These are phyloP conservation scores for Eupsilia transversa DNA, from an alignment of 2,888 invertebrate genomes.

Conservation along the genomic window DNA sequence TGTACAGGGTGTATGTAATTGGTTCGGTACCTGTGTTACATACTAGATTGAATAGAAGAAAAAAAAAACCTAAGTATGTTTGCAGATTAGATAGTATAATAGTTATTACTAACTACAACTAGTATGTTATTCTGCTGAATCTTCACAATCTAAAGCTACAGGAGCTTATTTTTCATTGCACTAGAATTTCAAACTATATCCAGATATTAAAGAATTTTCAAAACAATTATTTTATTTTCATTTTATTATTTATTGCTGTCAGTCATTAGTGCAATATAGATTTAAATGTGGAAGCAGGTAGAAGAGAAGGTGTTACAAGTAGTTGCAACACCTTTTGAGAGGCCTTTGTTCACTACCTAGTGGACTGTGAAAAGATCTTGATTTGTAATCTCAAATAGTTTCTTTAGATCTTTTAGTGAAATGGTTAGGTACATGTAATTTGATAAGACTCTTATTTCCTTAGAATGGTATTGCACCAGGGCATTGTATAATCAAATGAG, in stretches of 20 bases:
- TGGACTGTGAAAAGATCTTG: slow-evolving; percentile 9
- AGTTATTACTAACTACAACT: too few relatives aligned
- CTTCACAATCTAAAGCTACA: too few relatives aligned
- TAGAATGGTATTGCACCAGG: background rate
- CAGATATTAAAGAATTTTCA: background rate
- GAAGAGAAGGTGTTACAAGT: background rate
- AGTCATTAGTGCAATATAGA: background rate
- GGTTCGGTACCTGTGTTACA: too few relatives aligned
- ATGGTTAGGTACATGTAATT: slow-evolving; percentile 5
- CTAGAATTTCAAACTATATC: background rate
- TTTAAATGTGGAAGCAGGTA: background rate
- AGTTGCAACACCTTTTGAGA: slow-evolving; percentile 3
- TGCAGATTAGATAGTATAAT: too few relatives aligned
- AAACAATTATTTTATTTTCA: background rate
- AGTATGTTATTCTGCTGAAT: too few relatives aligned
- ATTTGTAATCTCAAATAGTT: background rate
- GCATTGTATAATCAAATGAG: background rate
- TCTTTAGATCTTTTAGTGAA: slow-evolving; percentile 1
- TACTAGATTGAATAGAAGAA: too few relatives aligned
- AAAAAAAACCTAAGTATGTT: too few relatives aligned
- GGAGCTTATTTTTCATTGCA: background rate
- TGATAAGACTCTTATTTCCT: background rate
- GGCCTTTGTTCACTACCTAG: background rate
- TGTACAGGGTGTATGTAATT: too few relatives aligned
- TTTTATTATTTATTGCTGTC: background rate